Evolutionary conservation across 2,888 invertebrate genomes (phyloP).

Genomic region (Anorthoa munda): DNA sequence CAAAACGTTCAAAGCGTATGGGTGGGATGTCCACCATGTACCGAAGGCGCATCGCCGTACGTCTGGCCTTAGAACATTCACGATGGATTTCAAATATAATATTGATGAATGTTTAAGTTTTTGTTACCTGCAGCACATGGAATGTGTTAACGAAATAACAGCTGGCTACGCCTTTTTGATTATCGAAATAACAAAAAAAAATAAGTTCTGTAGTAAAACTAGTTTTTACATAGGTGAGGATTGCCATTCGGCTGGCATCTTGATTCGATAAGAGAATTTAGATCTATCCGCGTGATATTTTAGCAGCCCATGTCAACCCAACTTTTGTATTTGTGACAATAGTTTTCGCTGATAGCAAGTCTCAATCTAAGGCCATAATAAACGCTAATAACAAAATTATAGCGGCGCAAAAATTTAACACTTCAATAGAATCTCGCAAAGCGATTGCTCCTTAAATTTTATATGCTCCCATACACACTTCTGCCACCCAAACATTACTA

Average conservation of each 20-base stretch:
- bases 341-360: too few relatives aligned
- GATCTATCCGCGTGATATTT: too few relatives aligned
- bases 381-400: too few relatives aligned
- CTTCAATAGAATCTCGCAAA: not conserved
- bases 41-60: too few relatives aligned
- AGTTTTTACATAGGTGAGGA: not conserved
- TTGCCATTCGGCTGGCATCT: not conserved
- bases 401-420: not conserved
- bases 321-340: too few relatives aligned
- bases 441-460: not conserved
- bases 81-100: not conserved
- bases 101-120: not conserved
- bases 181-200: not conserved
- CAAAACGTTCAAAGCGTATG: too few relatives aligned
- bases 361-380: too few relatives aligned
- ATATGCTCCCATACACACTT: not conserved
- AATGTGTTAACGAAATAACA: conserved; percentile 28
- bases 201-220: not conserved
- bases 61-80: not conserved
- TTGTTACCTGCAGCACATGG: conserved; percentile 39
- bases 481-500: not conserved
- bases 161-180: conserved; percentile 28
- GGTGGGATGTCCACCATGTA: too few relatives aligned
- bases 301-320: too few relatives aligned
- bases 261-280: too few relatives aligned